Conservation (phyloP, 2,113 vertebrate genomes). For the Eretmochelys imbricata region DNA sequence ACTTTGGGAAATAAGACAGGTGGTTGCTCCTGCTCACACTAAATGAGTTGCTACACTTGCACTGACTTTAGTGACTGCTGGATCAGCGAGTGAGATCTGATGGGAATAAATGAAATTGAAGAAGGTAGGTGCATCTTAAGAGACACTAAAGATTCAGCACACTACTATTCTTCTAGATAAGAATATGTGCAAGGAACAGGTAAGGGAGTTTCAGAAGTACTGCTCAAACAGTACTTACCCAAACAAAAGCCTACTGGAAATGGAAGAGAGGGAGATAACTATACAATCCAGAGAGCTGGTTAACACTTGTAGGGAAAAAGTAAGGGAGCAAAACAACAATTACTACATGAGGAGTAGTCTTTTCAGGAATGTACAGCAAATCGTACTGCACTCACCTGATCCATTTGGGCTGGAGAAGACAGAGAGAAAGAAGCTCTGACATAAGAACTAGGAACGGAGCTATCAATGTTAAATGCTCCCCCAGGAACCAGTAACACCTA, state of each 20-base stretch:
- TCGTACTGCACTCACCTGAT: constrained; percentile 74
- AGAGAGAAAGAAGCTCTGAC: constrained; percentile 87
- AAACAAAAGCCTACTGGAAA: neutral
- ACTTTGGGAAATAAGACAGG: neutral
- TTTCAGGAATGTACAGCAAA: neutral
- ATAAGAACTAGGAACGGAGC: constrained; percentile 79
- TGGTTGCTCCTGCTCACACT: neutral
- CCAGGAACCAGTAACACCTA: constrained; percentile 94
- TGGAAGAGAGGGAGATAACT: neutral
- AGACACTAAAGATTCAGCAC: neutral
- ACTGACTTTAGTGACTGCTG: neutral
- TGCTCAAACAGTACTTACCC: neutral
- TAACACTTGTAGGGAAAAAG: neutral
- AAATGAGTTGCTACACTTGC: neutral
- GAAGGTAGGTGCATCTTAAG: neutral
- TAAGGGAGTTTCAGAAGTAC: neutral
- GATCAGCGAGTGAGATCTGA: neutral
- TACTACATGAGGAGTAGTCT: neutral
- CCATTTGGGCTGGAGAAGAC: constrained; percentile 86
- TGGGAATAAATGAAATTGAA: neutral
- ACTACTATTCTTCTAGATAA: neutral
- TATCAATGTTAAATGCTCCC: constrained; percentile 82
- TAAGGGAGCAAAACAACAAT: neutral
- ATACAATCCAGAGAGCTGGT: neutral
- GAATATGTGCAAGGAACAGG: neutral